phyloP scores from a whole-genome alignment of 1,140 invertebrate species.

The Spodoptera litura region DNA sequence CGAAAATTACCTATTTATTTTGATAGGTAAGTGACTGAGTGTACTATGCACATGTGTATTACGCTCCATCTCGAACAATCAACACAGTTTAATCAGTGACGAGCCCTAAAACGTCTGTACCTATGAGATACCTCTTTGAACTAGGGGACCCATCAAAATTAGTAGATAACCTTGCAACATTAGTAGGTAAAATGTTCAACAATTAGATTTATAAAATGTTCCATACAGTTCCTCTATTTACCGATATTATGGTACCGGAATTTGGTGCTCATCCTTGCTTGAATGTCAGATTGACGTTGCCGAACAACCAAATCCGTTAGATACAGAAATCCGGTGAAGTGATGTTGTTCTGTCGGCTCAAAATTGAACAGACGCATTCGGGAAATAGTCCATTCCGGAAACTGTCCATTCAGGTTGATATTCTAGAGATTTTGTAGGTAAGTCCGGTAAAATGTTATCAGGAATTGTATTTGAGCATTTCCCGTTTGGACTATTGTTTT shows the following conservation, averaged over 20 bases:
- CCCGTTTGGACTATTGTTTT: neutral
- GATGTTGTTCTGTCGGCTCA: neutral
- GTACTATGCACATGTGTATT: too few relatives aligned
- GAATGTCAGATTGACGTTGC: slow-evolving; percentile 1
- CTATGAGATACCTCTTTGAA: neutral
- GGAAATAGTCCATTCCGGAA: neutral
- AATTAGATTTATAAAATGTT: too few relatives aligned
- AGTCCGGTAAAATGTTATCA: neutral
- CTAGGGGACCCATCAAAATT: too few relatives aligned
- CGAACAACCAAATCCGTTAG: neutral
- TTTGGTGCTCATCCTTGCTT: neutral
- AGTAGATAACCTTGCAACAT: too few relatives aligned
- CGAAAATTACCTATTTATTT: too few relatives aligned
- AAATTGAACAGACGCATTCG: slow-evolving; percentile 24
- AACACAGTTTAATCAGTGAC: too few relatives aligned
- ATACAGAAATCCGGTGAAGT: neutral
- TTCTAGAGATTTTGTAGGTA: too few relatives aligned
- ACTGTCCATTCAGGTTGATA: too few relatives aligned
- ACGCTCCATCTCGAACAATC: too few relatives aligned
- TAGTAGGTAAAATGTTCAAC: too few relatives aligned
- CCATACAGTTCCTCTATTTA: too few relatives aligned
- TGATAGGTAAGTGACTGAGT: too few relatives aligned
- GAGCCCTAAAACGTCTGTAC: neutral
- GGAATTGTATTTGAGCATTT: neutral
- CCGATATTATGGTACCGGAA: neutral